Percentiles rank a stretch among this genome's conserved stretches.
Conservation (phyloP, 2,797 vertebrate genomes). For the Phrynocephalus guinanensis region DNA sequence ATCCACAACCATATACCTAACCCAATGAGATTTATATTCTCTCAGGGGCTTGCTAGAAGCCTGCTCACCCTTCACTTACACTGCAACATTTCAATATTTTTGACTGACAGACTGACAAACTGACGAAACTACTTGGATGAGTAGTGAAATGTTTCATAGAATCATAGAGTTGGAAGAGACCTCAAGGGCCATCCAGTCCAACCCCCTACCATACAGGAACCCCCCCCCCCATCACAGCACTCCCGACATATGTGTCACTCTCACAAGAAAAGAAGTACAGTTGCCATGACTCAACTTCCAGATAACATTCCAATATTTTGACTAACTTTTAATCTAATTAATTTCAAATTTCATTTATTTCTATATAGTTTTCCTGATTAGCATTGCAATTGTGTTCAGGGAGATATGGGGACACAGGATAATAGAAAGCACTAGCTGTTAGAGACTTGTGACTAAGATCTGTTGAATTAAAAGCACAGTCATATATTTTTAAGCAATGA, state of each 20-base stretch:
- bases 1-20: too few species aligned
- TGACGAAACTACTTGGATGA: neutral
- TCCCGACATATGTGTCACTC: too few species aligned
- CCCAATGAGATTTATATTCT: neutral
- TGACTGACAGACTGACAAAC: neutral
- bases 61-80: neutral
- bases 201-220: too few species aligned
- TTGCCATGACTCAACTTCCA: too few species aligned
- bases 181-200: too few species aligned
- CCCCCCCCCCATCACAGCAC: too few species aligned
- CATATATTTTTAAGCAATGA: neutral
- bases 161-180: too few species aligned
- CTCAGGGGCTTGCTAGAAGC: neutral
- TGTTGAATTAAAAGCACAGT: neutral
- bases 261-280: too few species aligned
- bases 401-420: neutral
- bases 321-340: neutral
- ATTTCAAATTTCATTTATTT: neutral
- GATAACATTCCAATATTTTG: neutral
- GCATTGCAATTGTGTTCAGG: neutral
- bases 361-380: neutral
- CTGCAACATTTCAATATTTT: neutral
- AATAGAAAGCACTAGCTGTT: constrained; percentile 32
- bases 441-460: neutral
- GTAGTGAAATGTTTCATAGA: too few species aligned